These are phyloP conservation scores for Scaptomyza cyrtandrae DNA, from an alignment of 2,888 invertebrate species.

Conservation along the genomic window DNA sequence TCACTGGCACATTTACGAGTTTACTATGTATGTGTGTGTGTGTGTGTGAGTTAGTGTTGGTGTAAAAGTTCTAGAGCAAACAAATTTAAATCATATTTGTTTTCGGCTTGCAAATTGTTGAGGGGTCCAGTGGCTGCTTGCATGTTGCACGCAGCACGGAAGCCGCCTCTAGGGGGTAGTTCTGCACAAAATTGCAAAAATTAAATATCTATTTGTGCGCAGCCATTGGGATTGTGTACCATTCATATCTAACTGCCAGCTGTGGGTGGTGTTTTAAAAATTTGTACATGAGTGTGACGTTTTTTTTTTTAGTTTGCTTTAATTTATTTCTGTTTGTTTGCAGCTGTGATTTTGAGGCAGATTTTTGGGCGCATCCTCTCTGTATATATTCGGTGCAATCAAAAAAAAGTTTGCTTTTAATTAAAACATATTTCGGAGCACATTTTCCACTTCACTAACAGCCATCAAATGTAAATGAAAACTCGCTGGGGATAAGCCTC, in stretches of 20 bases:
- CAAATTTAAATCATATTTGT: conserved; percentile 72
- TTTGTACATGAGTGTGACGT: not conserved
- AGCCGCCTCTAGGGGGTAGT: conserved; percentile 44
- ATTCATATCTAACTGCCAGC: conserved; percentile 33
- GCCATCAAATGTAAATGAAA: conserved; percentile 58
- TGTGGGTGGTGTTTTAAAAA: conserved; percentile 40
- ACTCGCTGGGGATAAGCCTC: conserved; percentile 28
- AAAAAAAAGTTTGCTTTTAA: conserved; percentile 67
- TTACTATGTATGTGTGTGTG: conserved; percentile 2
- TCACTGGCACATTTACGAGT: conserved; percentile 55
- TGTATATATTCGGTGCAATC: conserved; percentile 43
- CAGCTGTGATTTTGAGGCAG: conserved; percentile 55
- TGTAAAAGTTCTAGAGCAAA: conserved; percentile 52
- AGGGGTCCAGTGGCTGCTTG: conserved; percentile 42
- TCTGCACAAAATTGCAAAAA: conserved; percentile 61
- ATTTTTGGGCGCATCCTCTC: conserved; percentile 37
- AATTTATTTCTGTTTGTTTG: conserved; percentile 70
- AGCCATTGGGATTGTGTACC: conserved; percentile 45
- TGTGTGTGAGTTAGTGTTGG: conserved; percentile 1
- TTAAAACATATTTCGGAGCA: conserved; percentile 71
- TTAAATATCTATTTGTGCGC: conserved; percentile 72
- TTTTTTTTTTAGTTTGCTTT: conserved; percentile 2
- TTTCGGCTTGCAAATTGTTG: conserved; percentile 50
- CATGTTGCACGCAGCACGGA: conserved; percentile 37
- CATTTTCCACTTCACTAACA: conserved; percentile 35